Percentiles rank a stretch among this genome's conserved stretches.
Evolutionary conservation across 2,113 vertebrate genomes (phyloP).

Genomic region (Strix aluco): DNA sequence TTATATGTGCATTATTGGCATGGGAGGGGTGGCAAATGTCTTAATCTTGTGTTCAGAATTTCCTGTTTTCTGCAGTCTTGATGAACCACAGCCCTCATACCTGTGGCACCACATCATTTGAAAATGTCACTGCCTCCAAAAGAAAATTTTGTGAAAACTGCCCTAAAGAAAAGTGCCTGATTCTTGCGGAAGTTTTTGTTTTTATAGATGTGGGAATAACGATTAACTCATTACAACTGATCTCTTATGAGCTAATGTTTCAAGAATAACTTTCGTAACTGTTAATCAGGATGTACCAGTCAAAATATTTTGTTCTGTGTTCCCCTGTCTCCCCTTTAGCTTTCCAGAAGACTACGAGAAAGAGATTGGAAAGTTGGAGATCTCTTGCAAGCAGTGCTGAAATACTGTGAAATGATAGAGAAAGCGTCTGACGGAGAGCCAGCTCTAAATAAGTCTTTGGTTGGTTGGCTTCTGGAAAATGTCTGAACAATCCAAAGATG

Average conservation of each 20-base stretch:
- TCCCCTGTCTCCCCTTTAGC: conserved; percentile 70
- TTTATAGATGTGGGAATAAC: conserved; percentile 47
- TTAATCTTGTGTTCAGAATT: conserved; percentile 65
- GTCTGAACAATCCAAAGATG: conserved; percentile 69
- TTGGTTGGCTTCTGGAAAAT: conserved; percentile 90
- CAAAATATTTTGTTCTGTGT: conserved; percentile 3
- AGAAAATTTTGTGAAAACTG: conserved; percentile 25
- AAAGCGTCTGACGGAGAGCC: conserved; percentile 35
- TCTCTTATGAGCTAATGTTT: conserved; percentile 25
- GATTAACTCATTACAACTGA: conserved; percentile 34
- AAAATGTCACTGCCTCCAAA: conserved; percentile 29
- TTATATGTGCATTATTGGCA: conserved; percentile 56
- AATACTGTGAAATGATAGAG: conserved; percentile 82
- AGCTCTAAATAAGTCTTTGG: conserved; percentile 75
- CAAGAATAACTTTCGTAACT: conserved; percentile 14
- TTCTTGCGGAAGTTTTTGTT: conserved; percentile 53
- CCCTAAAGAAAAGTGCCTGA: not conserved
- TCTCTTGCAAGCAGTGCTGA: conserved; percentile 88
- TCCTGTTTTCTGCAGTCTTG: conserved; percentile 60
- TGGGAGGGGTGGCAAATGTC: conserved; percentile 61
- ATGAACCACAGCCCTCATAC: conserved; percentile 53
- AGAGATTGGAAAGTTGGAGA: conserved; percentile 88
- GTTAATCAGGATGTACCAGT: conserved; percentile 3
- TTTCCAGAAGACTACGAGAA: conserved; percentile 84
- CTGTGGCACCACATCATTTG: conserved; percentile 48